Percentiles rank a stretch among this genome's conserved stretches.
phyloP scores from a whole-genome alignment of 2,797 vertebrate genomes.

The Mormyrops attenuatus region DNA sequence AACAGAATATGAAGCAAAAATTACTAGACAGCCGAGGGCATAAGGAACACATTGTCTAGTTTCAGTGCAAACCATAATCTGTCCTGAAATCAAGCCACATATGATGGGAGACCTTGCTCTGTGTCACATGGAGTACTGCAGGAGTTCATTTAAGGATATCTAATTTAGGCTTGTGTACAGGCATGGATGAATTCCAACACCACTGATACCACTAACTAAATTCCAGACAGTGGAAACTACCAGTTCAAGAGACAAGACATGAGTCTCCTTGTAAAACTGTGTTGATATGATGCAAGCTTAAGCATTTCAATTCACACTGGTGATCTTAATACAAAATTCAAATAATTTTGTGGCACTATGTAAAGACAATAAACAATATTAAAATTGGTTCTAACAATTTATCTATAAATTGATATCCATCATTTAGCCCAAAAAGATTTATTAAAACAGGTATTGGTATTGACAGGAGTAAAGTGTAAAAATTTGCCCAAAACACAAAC shows the following conservation, averaged over 20 bases:
- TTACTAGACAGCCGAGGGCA: not conserved
- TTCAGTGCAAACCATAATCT: not conserved
- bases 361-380: not conserved
- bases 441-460: not conserved
- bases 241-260: not conserved
- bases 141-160: slow-evolving; percentile 26
- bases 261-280: not conserved
- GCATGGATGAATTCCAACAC: slow-evolving; percentile 23
- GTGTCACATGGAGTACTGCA: not conserved
- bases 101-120: not conserved
- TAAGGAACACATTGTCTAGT: not conserved
- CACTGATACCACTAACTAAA: slow-evolving; percentile 17
- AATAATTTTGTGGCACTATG: not conserved
- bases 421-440: not conserved
- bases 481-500: not conserved
- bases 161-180: slow-evolving; percentile 20
- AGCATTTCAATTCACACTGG: not conserved
- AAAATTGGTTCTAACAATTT: not conserved
- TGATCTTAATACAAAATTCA: not conserved
- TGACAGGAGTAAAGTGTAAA: not conserved
- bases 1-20: not conserved
- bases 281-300: not conserved
- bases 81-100: not conserved
- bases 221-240: slow-evolving; percentile 7
- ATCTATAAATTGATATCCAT: not conserved